A percentile compares a stretch with the other conserved stretches of the same genome.
Conservation (phyloP, 2,888 invertebrate species). For the Conomelus anceps region DNA sequence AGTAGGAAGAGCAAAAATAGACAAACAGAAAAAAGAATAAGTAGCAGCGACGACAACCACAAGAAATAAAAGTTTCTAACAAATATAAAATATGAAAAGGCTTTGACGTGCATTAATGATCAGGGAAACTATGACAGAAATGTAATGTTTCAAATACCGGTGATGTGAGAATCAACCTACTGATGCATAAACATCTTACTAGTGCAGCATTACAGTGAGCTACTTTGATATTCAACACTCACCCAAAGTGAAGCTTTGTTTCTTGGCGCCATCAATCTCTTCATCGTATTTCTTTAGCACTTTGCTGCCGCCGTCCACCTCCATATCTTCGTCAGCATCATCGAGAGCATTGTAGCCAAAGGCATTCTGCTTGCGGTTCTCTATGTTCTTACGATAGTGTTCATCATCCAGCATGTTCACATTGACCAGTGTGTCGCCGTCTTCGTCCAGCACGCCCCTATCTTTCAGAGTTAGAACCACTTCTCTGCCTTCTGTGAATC, state of each 20-base stretch:
- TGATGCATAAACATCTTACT: too few relatives aligned
- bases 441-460: constrained; percentile 78
- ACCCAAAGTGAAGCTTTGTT: constrained; percentile 70
- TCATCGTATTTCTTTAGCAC: constrained; percentile 92
- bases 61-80: too few relatives aligned
- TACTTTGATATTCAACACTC: constrained; percentile 43
- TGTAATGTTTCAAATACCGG: too few relatives aligned
- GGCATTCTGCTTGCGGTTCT: constrained; percentile 75
- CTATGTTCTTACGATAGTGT: constrained; percentile 65
- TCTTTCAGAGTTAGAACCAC: constrained; percentile 92
- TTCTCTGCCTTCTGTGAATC: constrained; percentile 68
- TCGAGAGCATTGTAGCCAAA: constrained; percentile 79
- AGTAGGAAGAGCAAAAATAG: too few relatives aligned
- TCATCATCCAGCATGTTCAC: constrained; percentile 84
- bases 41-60: too few relatives aligned
- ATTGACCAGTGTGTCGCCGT: constrained; percentile 84
- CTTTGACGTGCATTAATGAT: too few relatives aligned
- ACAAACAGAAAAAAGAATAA: too few relatives aligned
- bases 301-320: constrained; percentile 55
- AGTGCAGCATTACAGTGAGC: too few relatives aligned
- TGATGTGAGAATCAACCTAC: too few relatives aligned
- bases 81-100: too few relatives aligned
- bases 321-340: constrained; percentile 66
- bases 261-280: constrained; percentile 71
- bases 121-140: too few relatives aligned